These are phyloP conservation scores for Rhynchotus rufescens DNA, from an alignment of 2,797 vertebrate species.

Conservation along the genomic window DNA sequence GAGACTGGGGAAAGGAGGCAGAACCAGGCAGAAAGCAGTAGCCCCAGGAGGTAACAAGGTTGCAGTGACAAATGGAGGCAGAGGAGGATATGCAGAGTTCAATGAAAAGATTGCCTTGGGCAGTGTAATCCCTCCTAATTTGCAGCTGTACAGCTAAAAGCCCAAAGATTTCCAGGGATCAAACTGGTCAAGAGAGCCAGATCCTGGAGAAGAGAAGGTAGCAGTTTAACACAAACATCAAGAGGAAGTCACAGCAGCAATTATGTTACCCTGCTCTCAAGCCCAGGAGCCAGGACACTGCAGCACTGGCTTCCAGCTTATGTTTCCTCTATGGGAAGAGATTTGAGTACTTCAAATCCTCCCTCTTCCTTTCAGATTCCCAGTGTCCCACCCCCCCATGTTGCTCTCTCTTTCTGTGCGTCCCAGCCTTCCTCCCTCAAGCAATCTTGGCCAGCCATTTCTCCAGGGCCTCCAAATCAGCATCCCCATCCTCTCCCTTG, in stretches of 20 bases:
- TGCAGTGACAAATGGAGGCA: background rate
- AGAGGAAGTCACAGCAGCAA: background rate
- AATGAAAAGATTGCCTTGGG: background rate
- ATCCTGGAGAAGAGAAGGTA: background rate
- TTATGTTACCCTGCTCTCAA: background rate
- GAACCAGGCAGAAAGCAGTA: accelerated
- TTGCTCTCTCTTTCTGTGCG: background rate
- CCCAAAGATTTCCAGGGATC: background rate
- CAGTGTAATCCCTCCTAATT: background rate
- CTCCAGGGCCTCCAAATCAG: slow-evolving; percentile 86
- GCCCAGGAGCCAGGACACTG: background rate
- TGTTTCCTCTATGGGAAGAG: slow-evolving; percentile 22
- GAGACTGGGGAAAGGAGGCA: background rate
- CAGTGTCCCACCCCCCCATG: background rate
- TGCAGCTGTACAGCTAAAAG: background rate
- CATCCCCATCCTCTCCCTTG: slow-evolving; percentile 83
- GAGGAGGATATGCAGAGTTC: background rate
- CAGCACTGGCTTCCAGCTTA: background rate
- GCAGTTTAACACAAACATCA: background rate
- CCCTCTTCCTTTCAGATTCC: background rate
- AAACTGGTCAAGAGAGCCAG: background rate
- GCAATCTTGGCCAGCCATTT: slow-evolving; percentile 89
- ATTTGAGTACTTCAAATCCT: background rate
- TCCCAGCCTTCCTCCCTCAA: slow-evolving; percentile 24
- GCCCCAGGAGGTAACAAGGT: background rate